phyloP scores from a whole-genome alignment of 2,888 invertebrate genomes.

The Philopedon plagiatum region DNA sequence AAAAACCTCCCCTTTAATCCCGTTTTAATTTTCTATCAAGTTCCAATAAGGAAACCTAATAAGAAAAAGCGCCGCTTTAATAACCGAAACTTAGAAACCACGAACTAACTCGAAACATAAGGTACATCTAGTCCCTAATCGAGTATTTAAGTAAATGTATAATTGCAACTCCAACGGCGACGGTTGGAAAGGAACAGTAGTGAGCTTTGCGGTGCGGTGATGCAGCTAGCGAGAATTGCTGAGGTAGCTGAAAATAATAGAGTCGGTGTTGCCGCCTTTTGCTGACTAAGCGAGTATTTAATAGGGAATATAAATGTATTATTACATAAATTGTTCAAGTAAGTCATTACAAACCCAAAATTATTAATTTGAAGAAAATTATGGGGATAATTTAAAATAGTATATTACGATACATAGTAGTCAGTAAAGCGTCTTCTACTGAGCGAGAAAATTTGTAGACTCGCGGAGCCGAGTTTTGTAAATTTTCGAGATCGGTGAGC shows the following conservation, averaged over 20 bases:
- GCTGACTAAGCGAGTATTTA: slow-evolving; percentile 10
- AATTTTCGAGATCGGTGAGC: no score
- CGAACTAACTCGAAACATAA: slow-evolving; percentile 18
- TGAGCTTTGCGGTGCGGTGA: slow-evolving; percentile 31
- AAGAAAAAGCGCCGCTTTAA: neutral
- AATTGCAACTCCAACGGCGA: slow-evolving; percentile 28
- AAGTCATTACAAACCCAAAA: no score
- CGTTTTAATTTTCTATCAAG: neutral
- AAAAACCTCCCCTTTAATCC: neutral
- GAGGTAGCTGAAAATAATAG: slow-evolving; percentile 33
- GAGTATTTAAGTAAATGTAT: slow-evolving; percentile 41
- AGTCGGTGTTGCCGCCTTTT: slow-evolving; percentile 17
- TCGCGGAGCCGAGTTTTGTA: no score
- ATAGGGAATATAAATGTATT: no score
- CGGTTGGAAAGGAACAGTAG: slow-evolving; percentile 26
- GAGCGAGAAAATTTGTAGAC: no score
- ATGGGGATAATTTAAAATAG: no score
- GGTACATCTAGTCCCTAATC: slow-evolving; percentile 24
- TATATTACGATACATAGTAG: no score
- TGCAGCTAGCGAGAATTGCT: slow-evolving; percentile 34
- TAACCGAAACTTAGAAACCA: slow-evolving; percentile 10
- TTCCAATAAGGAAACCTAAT: neutral
- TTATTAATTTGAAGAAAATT: no score
- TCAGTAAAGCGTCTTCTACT: no score
- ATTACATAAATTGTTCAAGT: no score